Base-by-base conservation (phyloP, 1,140 invertebrate species). In the Drosophila arawakana region DNA sequence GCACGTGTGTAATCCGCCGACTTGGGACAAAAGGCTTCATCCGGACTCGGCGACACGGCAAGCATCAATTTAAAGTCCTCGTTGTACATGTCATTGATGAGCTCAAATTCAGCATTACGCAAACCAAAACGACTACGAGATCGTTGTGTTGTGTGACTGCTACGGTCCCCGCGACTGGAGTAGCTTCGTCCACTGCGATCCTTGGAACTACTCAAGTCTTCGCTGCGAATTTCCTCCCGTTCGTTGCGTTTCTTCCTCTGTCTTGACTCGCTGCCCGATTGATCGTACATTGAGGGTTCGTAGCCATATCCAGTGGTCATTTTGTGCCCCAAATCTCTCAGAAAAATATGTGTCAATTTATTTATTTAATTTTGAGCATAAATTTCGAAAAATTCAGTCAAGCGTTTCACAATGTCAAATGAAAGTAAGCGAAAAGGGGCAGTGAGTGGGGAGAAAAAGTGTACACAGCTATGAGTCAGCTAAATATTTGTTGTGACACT, bases 1-100 rank as follows among this genome's bases (percentile, higher is more conserved):
- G 90, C 68, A 4, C 59, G 13, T 2, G 44, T 37, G 30, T 66
- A 60, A 3, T 91, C 76, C 0, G 0, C 3, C 0, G 85, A 77
- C 2, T 49, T 18, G 1, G n/a, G n/a, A 8, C 43, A 52, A 49
- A 91, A 91, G 0, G 50, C 73, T 25, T 90, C 65, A 7, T 72
- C 62, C 0, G 75, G 74, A 30, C 47, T 47, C 0, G 84, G 84
- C 1, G 75, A 43, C 7, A 79, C 21, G 1, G 46, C 57, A 0
- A 83, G 21, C 74, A 89, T 73, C 2, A 73, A n/a, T 0, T 49
- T 11, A 8, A 89, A 89, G 2, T 83, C 80, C 7, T 63, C 71
- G 7, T 63, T 46, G 0, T 84, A 30, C 7, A 89, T 1, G 0
- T 37, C 7, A 7, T 52, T 44, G n/a, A n/a, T 13, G 0, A 47